Conservation (phyloP, 2,113 vertebrate species). For the Mesembrinibis cayennensis region DNA sequence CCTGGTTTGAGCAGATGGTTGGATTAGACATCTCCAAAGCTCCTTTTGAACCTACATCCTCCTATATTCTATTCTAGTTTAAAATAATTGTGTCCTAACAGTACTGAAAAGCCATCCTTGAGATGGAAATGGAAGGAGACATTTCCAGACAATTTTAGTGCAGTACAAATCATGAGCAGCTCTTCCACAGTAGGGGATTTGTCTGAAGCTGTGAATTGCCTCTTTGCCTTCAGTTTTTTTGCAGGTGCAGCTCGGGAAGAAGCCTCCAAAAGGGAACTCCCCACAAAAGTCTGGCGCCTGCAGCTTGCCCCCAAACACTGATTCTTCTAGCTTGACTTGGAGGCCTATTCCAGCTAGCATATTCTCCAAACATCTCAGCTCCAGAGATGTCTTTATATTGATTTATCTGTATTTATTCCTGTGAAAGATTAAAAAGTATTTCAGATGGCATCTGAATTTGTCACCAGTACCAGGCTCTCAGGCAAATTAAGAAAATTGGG, state of each 20-base stretch:
- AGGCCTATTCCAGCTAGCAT: background rate
- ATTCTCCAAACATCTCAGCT: background rate
- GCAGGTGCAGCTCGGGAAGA: background rate
- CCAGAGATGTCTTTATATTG: background rate
- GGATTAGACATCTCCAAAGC: background rate
- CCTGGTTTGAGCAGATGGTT: background rate
- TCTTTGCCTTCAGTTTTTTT: slow-evolving; percentile 9
- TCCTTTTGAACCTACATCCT: background rate
- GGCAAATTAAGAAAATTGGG: background rate
- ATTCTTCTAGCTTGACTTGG: background rate
- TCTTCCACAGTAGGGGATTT: background rate
- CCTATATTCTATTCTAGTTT: background rate
- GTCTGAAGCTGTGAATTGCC: background rate
- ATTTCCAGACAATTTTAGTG: background rate
- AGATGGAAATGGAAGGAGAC: background rate
- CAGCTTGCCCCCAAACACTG: background rate
- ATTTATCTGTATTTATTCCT: background rate
- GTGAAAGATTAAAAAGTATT: background rate
- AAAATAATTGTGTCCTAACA: background rate
- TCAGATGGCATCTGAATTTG: background rate
- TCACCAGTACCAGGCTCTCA: background rate
- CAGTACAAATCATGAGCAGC: background rate
- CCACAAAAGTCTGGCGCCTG: background rate
- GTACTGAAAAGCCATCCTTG: background rate
- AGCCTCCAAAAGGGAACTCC: background rate